A percentile compares a stretch with the other conserved stretches of the same genome.
phyloP scores from a whole-genome alignment of 2,888 invertebrate genomes.

The Aspidiotus rigidus region DNA sequence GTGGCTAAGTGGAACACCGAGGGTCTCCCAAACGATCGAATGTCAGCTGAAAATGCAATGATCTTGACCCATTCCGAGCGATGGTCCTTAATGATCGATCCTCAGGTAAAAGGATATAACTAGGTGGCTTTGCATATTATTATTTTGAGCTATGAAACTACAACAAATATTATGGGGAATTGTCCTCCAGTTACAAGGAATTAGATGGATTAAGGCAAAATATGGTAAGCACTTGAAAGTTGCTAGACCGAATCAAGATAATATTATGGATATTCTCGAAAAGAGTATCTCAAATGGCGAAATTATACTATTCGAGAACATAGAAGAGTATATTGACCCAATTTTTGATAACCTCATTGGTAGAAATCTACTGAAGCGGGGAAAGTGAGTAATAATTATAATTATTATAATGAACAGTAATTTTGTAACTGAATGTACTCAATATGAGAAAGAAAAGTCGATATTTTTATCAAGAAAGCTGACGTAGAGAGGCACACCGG shows the following conservation, averaged over 20 bases:
- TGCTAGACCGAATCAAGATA: slow-evolving; percentile 67
- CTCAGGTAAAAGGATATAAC: slow-evolving; percentile 51
- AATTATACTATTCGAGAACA: slow-evolving; percentile 73
- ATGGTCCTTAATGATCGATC: slow-evolving; percentile 94
- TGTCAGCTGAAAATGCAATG: slow-evolving; percentile 91
- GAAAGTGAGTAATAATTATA: slow-evolving; percentile 47
- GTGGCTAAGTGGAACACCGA: slow-evolving; percentile 93
- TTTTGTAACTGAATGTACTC: too few relatives aligned
- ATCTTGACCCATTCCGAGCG: slow-evolving; percentile 80
- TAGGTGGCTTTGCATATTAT: neutral
- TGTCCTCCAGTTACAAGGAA: slow-evolving; percentile 56
- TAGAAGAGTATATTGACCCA: slow-evolving; percentile 79
- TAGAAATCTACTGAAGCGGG: slow-evolving; percentile 78
- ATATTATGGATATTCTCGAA: slow-evolving; percentile 76
- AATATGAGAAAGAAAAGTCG: too few relatives aligned
- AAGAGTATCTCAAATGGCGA: slow-evolving; percentile 63
- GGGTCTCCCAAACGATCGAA: slow-evolving; percentile 79
- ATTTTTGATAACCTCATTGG: slow-evolving; percentile 83
- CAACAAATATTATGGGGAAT: neutral
- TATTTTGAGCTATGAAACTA: neutral
- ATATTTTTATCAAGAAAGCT: too few relatives aligned
- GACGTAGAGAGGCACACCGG: too few relatives aligned
- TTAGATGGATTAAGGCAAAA: slow-evolving; percentile 90
- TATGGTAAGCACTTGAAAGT: slow-evolving; percentile 65
- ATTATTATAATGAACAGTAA: neutral